Percentiles rank a stretch among this genome's conserved stretches.
Conservation (phyloP, 2,113 vertebrate species). For the Progne subis region DNA sequence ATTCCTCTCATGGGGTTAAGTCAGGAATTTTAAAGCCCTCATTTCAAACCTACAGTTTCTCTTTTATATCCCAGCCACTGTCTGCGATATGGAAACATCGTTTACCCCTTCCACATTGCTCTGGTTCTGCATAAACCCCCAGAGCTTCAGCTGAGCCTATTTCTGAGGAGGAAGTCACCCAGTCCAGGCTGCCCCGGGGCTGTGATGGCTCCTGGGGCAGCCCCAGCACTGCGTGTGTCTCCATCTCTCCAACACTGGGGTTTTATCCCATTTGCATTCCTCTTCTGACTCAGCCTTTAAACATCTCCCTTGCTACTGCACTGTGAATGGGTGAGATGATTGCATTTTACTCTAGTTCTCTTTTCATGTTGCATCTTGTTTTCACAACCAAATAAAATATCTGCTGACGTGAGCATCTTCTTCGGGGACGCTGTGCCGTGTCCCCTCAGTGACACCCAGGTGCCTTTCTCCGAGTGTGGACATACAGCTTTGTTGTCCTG, state of each 20-base stretch:
- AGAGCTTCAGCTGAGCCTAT: background rate
- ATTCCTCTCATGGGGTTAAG: background rate
- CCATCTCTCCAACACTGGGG: background rate
- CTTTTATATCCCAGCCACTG: background rate
- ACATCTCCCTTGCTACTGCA: background rate
- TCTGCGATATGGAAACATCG: background rate
- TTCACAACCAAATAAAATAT: background rate
- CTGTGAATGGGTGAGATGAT: background rate
- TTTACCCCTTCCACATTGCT: background rate
- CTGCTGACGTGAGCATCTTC: background rate
- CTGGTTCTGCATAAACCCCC: background rate
- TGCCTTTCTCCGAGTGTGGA: background rate
- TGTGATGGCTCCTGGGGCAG: background rate
- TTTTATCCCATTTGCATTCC: background rate
- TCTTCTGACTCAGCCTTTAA: background rate
- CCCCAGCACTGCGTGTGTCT: fast-evolving
- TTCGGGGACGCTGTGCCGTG: fast-evolving
- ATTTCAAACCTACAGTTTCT: background rate
- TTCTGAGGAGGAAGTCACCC: background rate
- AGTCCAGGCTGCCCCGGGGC: background rate
- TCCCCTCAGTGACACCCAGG: background rate
- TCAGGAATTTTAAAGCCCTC: background rate
- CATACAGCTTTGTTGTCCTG: background rate
- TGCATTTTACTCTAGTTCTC: background rate
- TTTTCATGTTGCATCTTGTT: background rate